Conservation (phyloP, 2,888 invertebrate species). For the Phortica okadai region DNA sequence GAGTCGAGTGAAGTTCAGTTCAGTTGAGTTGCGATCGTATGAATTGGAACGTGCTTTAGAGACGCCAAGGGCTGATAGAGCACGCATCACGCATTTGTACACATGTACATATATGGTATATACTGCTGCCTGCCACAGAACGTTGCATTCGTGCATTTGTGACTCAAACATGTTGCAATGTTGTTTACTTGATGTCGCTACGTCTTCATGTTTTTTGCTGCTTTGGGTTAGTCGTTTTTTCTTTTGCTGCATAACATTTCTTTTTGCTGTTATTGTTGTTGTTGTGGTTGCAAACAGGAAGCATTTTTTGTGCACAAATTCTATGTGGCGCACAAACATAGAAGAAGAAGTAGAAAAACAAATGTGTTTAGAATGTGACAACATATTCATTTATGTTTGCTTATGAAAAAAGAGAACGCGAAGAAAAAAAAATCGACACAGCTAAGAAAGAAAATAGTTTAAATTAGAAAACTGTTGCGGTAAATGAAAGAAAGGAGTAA, state of each 20-base stretch:
- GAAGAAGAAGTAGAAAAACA: not conserved
- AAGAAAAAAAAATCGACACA: not conserved
- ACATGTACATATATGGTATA: not conserved
- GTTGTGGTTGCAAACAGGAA: not conserved
- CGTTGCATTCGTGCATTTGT: not conserved
- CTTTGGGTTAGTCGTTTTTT: too few species aligned
- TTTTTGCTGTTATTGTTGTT: not conserved
- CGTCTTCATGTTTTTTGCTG: not conserved
- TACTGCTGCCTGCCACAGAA: not conserved
- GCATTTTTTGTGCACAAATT: not conserved
- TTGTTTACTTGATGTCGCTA: conserved; percentile 1
- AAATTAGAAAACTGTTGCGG: too few species aligned
- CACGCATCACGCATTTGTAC: not conserved
- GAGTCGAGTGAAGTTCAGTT: not conserved
- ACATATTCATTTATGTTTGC: not conserved
- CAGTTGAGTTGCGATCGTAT: not conserved
- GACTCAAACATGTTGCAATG: conserved; percentile 2
- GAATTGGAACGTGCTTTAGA: not conserved
- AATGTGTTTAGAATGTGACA: not conserved
- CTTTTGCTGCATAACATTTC: not conserved
- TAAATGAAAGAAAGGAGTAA: too few species aligned
- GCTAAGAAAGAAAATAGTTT: too few species aligned
- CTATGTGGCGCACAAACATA: too few species aligned
- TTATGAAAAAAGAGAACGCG: not conserved
- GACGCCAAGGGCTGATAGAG: too few species aligned